A percentile compares a stretch with the other conserved stretches of the same genome.
phyloP scores from a whole-genome alignment of 2,797 vertebrate species.

The Mus spretus region DNA sequence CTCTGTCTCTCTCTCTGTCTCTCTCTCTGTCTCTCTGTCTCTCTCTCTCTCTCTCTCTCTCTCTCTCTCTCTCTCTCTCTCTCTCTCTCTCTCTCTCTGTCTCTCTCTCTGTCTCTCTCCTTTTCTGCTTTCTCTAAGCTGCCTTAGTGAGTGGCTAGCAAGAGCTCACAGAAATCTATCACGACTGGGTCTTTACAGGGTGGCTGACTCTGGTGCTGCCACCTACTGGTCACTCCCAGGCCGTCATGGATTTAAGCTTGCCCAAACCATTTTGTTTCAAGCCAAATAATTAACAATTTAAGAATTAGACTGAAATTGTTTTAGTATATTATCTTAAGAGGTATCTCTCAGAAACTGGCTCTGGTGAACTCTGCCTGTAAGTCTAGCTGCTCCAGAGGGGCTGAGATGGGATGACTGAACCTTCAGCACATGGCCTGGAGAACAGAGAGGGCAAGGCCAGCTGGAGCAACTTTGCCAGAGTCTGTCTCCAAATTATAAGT shows the following conservation, averaged over 20 bases:
- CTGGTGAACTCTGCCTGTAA: neutral
- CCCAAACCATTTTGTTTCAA: neutral
- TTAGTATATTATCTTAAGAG: conserved; percentile 15
- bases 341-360: neutral
- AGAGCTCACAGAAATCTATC: neutral
- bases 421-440: neutral
- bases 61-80: no score
- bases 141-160: neutral
- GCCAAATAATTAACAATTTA: conserved; percentile 20
- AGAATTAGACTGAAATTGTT: conserved; percentile 53
- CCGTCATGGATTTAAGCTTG: neutral
- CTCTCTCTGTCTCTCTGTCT: no score
- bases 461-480: neutral
- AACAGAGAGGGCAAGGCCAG: neutral
- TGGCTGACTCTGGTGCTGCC: conserved; percentile 76
- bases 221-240: conserved; percentile 76
- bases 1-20: no score
- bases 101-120: no score
- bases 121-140: neutral
- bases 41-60: no score
- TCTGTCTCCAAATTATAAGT: neutral
- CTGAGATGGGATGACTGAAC: neutral
- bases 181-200: neutral
- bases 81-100: no score
- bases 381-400: neutral